These are phyloP conservation scores for Drosophila colorata DNA, from an alignment of 2,888 invertebrate genomes.

Conservation along the genomic window DNA sequence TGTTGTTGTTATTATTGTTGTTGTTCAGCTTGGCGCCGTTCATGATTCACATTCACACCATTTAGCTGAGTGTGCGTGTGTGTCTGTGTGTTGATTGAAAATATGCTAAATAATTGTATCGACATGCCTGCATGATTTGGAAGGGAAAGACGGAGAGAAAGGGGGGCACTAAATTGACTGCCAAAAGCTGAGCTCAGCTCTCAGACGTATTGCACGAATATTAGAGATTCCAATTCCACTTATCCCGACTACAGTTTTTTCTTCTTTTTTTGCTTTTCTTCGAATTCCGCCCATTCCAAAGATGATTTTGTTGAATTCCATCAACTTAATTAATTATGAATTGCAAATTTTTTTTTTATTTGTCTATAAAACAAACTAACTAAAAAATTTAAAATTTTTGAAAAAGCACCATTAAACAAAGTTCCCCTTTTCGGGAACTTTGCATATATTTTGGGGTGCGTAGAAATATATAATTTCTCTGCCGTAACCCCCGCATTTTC, in stretches of 20 bases:
- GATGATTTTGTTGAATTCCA: no score
- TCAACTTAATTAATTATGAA: no score
- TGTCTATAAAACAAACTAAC: no score
- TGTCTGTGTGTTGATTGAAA: conserved; percentile 59
- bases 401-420: no score
- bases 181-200: conserved; percentile 54
- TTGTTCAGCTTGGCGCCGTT: conserved; percentile 24
- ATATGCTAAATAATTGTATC: conserved; percentile 78
- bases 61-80: conserved; percentile 3
- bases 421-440: no score
- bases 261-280: no score
- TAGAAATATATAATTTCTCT: no score
- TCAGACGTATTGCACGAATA: conserved; percentile 11
- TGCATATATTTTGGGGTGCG: no score
- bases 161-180: conserved; percentile 24
- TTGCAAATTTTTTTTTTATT: no score
- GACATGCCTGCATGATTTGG: conserved; percentile 33
- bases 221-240: neutral
- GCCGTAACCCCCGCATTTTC: no score
- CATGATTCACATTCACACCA: conserved; percentile 54
- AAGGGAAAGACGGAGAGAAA: neutral
- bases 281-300: no score
- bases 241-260: neutral
- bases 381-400: no score
- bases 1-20: conserved; percentile 18